These are phyloP conservation scores for Odontamblyopus rebecca DNA, from an alignment of 2,797 vertebrate species.

Conservation along the genomic window DNA sequence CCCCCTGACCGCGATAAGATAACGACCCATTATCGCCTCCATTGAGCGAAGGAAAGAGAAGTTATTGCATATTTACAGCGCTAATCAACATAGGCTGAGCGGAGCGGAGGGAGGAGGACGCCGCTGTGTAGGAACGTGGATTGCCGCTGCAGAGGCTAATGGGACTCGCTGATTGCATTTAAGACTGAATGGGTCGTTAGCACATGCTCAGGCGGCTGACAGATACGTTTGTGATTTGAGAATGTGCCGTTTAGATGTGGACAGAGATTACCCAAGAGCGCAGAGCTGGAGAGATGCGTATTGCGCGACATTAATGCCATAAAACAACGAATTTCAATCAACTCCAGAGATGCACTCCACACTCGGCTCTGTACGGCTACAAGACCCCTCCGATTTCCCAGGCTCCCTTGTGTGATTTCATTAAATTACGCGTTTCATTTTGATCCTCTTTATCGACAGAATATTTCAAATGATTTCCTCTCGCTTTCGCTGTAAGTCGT, in stretches of 20 bases:
- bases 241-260: conserved; percentile 27
- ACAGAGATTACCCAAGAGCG: conserved; percentile 26
- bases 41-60: conserved; percentile 55
- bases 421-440: background rate
- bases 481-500: background rate
- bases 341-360: background rate
- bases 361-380: background rate
- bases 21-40: conserved; percentile 70
- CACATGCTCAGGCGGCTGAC: conserved; percentile 36
- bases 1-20: conserved; percentile 68
- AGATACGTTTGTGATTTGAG: conserved; percentile 38
- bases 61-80: conserved; percentile 64
- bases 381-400: background rate
- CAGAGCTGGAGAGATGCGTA: background rate
- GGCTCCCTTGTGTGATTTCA: background rate
- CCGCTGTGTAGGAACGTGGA: conserved; percentile 59
- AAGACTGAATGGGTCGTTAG: conserved; percentile 37
- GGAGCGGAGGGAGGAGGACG: conserved; percentile 11
- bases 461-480: background rate
- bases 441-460: background rate
- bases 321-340: conserved; percentile 26
- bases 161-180: conserved; percentile 59
- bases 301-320: conserved; percentile 16
- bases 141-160: conserved; percentile 57
- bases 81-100: conserved; percentile 65